These are phyloP conservation scores for Brachypteracias leptosomus DNA, from an alignment of 2,113 vertebrate species.

Conservation along the genomic window DNA sequence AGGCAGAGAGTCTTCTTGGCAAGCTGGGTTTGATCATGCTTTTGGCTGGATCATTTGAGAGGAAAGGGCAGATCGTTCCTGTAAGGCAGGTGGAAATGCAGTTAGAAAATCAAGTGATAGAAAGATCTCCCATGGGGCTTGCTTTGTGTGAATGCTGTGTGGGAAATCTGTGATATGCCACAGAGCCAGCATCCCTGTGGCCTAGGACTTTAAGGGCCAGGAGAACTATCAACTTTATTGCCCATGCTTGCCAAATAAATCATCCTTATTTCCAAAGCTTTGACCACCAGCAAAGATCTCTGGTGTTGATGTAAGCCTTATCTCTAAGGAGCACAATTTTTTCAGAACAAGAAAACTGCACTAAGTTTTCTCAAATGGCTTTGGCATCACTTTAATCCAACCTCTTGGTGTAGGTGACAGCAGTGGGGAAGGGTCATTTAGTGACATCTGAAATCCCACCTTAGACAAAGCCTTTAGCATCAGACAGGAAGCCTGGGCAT, in stretches of 20 bases:
- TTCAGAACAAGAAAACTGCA: not conserved
- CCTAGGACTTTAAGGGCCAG: not conserved
- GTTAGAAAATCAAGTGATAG: not conserved
- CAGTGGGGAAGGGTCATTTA: accelerated
- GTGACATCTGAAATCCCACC: not conserved
- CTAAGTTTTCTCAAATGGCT: not conserved
- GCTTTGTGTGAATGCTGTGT: not conserved
- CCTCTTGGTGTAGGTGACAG: not conserved
- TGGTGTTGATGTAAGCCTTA: accelerated
- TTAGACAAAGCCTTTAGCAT: not conserved
- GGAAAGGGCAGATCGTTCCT: not conserved
- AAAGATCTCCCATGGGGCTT: not conserved
- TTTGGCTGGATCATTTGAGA: not conserved
- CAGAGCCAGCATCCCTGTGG: not conserved
- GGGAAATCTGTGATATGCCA: not conserved
- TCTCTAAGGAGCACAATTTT: not conserved
- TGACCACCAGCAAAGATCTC: not conserved
- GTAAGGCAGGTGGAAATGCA: not conserved
- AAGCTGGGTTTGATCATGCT: accelerated
- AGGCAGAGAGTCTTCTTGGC: accelerated
- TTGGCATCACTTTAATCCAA: not conserved
- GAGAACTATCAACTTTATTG: not conserved
- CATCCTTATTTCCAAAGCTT: not conserved
- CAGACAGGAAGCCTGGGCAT: not conserved
- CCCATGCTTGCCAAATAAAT: not conserved